These are phyloP conservation scores for Glareola pratincola DNA, from an alignment of 2,113 vertebrate genomes.

Conservation along the genomic window DNA sequence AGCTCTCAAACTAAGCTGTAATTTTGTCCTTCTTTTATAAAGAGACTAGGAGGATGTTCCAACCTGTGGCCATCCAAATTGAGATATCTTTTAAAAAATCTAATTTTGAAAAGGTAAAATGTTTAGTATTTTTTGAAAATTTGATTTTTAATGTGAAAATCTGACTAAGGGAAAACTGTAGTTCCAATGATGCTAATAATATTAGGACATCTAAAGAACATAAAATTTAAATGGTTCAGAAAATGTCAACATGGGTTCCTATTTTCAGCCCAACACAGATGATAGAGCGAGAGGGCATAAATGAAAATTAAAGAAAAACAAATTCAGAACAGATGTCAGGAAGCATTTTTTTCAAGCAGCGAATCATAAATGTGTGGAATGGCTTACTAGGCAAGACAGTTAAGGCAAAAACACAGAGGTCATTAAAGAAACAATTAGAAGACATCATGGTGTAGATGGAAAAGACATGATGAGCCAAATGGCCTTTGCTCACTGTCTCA, in stretches of 20 bases:
- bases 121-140: not conserved
- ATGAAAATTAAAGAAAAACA: conserved; percentile 82
- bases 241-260: conserved; percentile 81
- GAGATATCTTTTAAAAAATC: not conserved
- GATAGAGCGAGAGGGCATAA: conserved; percentile 79
- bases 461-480: conserved; percentile 23
- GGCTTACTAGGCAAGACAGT: conserved; percentile 72
- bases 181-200: not conserved
- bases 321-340: conserved; percentile 80
- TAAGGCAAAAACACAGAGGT: conserved; percentile 60
- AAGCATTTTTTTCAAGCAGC: conserved; percentile 67
- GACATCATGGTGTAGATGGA: conserved; percentile 52
- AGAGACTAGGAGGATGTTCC: not conserved
- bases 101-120: not conserved
- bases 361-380: conserved; percentile 73
- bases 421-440: conserved; percentile 70
- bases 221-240: conserved; percentile 77
- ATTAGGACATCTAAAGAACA: conserved; percentile 38
- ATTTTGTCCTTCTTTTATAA: not conserved
- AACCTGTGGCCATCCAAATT: not conserved
- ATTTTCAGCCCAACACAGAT: conserved; percentile 80
- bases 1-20: not conserved
- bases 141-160: not conserved
- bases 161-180: not conserved
- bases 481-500: not conserved